Percentiles rank a stretch among this genome's conserved stretches.
Evolutionary conservation across 2,888 invertebrate genomes (phyloP).

Genomic region (Troilus luridus): DNA sequence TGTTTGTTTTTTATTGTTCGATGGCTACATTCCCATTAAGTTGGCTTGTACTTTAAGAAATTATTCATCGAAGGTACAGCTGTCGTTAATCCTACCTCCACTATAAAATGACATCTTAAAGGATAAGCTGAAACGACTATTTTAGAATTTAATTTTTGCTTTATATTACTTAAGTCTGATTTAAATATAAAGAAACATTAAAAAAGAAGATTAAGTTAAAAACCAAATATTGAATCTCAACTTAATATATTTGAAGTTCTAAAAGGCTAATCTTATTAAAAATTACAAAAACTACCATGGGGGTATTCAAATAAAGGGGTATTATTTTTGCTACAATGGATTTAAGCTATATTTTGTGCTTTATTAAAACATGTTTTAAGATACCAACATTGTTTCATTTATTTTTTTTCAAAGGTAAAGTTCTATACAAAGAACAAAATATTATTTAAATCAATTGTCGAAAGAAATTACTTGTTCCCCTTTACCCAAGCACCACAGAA

Average conservation of each 20-base stretch:
- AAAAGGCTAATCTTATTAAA: not conserved
- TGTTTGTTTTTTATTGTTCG: too few species aligned
- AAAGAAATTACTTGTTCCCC: too few species aligned
- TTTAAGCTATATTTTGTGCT: too few species aligned
- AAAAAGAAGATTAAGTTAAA: not conserved
- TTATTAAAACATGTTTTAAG: too few species aligned
- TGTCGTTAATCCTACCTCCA: not conserved
- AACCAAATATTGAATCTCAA: not conserved
- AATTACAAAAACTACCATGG: not conserved
- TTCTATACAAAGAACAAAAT: too few species aligned
- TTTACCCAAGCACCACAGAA: too few species aligned
- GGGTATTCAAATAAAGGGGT: not conserved
- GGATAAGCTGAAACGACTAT: conserved; percentile 1
- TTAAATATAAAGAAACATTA: not conserved
- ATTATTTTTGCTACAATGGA: too few species aligned
- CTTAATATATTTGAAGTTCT: not conserved
- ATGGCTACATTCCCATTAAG: not conserved
- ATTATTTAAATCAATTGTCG: too few species aligned
- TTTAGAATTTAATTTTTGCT: not conserved
- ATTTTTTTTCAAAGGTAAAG: too few species aligned
- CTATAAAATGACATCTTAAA: not conserved
- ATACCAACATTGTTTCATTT: too few species aligned
- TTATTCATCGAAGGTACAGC: not conserved
- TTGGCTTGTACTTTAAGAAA: not conserved
- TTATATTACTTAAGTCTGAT: not conserved